Conservation (phyloP, 2,113 vertebrate species). For the Rhinogobius similis region DNA sequence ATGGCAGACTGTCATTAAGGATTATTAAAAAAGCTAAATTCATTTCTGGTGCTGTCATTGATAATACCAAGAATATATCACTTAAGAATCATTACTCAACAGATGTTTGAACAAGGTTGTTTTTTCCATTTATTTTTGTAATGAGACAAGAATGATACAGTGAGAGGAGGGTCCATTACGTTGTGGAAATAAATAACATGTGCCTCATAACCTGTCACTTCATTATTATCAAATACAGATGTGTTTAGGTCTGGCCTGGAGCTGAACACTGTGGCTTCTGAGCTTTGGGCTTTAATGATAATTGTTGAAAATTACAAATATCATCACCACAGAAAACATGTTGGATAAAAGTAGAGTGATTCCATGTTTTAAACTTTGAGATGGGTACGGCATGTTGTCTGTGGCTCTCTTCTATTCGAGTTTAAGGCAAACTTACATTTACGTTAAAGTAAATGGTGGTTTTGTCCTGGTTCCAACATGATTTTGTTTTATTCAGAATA, state of each 20-base stretch:
- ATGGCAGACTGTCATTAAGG: constrained; percentile 22
- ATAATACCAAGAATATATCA: constrained; percentile 10
- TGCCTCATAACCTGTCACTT: constrained; percentile 24
- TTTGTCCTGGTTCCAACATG: neutral
- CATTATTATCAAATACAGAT: constrained; percentile 21
- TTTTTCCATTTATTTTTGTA: neutral
- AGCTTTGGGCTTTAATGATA: neutral
- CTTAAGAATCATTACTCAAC: neutral
- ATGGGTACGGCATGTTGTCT: neutral
- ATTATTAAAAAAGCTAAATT: constrained; percentile 20
- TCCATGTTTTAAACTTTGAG: neutral
- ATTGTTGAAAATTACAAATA: constrained; percentile 4
- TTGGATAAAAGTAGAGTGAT: neutral
- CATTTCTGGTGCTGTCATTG: constrained; percentile 26
- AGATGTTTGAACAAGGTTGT: neutral
- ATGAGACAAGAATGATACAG: neutral
- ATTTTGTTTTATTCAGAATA: neutral
- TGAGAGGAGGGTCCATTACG: constrained; percentile 5
- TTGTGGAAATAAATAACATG: constrained; percentile 16
- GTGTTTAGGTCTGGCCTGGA: constrained; percentile 24
- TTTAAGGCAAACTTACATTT: neutral
- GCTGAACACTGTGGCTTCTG: neutral
- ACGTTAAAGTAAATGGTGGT: neutral
- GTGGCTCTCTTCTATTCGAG: neutral
- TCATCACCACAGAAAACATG: neutral